phyloP scores from a whole-genome alignment of 2,113 vertebrate genomes.

The Hemiprocne comata region DNA sequence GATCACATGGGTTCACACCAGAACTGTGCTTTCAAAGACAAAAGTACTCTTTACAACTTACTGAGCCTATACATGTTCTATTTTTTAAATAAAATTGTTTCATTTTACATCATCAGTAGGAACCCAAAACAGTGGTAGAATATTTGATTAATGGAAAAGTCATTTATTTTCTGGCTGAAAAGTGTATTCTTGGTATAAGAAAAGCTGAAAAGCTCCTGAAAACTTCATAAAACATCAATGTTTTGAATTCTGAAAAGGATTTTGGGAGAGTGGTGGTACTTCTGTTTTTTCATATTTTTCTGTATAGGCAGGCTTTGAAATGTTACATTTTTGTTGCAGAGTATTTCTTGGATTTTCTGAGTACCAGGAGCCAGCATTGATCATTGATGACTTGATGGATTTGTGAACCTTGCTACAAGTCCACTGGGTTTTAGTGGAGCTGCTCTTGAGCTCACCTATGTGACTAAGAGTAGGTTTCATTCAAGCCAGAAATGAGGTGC shows the following conservation, averaged over 20 bases:
- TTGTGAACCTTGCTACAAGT: background rate
- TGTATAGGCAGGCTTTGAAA: background rate
- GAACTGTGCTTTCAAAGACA: background rate
- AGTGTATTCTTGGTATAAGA: background rate
- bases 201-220: background rate
- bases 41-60: background rate
- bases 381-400: background rate
- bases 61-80: background rate
- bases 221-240: background rate
- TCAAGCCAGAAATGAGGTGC: slow-evolving; percentile 59
- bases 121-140: background rate
- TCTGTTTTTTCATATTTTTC: background rate
- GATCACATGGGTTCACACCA: background rate
- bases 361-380: background rate
- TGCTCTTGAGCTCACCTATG: slow-evolving; percentile 14
- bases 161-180: background rate
- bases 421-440: background rate
- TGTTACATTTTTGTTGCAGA: background rate
- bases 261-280: background rate
- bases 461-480: slow-evolving; percentile 24
- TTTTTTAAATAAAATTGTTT: background rate
- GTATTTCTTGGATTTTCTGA: background rate
- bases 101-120: background rate
- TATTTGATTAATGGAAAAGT: background rate
- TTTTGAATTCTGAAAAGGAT: background rate